Evolutionary conservation across 2,888 invertebrate species (phyloP), one percentile per base, ranked within the genome.

Genomic region (Syrphus vitripennis): DNA sequence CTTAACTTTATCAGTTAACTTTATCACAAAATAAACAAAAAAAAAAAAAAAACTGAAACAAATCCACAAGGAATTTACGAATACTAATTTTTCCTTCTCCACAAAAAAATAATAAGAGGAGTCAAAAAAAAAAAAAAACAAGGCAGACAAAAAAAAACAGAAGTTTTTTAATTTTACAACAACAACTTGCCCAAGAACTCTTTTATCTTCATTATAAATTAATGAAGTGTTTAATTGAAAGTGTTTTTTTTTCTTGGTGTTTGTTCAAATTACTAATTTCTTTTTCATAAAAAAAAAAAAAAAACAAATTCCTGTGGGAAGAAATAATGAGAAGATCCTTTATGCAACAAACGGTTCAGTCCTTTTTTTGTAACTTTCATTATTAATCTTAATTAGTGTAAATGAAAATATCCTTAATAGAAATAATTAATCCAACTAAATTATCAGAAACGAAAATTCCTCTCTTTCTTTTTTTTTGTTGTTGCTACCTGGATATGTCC

Each of bases 361-460:
- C 50, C 14, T 67, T 50, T 65, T 40, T 67, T 12, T 29, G 21
- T 48, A 63, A 29, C 50, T 59, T 72, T 40, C 37, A n/a, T 59
- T 80, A 76, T 81, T 67, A 65, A 76, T 70, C 70, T 70, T 81
- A 76, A 81, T 81, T 81, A 76, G 57, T 76, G 48, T 70, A 70
- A 71, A 82, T 70, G 71, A 72, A 76, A 75, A 82, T 65, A 57
- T 71, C 48, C 57, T 71, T 24, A 63, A 77, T 57, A 48, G 16
- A 45, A 65, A 16, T 42, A 71, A 59, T 67, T 76, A 71, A 76
- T 63, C 31, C 65, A 42, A 29, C 71, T 55, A 37, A 69, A 42
- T 55, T 29, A 24, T n/a, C n/a, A 14, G 19, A 26, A n/a, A 40
- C n/a, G 7, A 53, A 65, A 31, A 65, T 26, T 55, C 31, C n/a